Evolutionary conservation across 2,888 invertebrate species (phyloP).

Genomic region (Agonopterix alstromeriana): DNA sequence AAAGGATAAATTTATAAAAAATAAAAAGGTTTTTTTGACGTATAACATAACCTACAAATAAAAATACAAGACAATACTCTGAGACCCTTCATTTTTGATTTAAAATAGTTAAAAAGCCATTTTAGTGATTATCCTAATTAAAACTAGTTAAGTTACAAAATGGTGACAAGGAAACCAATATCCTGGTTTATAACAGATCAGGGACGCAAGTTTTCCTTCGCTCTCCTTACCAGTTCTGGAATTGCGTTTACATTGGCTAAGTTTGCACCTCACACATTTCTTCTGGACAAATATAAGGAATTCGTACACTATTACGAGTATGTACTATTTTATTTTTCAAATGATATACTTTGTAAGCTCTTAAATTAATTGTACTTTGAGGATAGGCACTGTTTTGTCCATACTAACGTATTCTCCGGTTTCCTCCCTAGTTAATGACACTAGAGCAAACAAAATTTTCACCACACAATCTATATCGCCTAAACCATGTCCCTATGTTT

Average conservation of each 20-base stretch:
- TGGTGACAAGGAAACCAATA: slow-evolving; percentile 43
- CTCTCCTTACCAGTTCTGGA: slow-evolving; percentile 55
- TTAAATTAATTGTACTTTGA: no score
- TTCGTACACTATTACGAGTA: slow-evolving; percentile 81
- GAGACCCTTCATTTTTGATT: no score
- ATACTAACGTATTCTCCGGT: no score
- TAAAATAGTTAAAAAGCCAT: no score
- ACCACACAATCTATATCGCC: no score
- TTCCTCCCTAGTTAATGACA: no score
- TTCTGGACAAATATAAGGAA: slow-evolving; percentile 78
- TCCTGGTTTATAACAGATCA: slow-evolving; percentile 74
- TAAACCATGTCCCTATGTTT: no score
- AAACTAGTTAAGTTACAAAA: slow-evolving; percentile 16
- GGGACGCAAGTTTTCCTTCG: slow-evolving; percentile 72
- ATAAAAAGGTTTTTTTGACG: background rate
- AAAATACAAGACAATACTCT: no score
- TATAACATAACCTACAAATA: background rate
- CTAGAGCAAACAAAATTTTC: no score
- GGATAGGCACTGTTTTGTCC: no score
- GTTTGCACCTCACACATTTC: slow-evolving; percentile 78
- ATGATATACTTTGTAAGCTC: background rate
- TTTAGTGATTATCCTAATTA: no score
- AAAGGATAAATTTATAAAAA: no score
- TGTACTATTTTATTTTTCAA: slow-evolving; percentile 13
- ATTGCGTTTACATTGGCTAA: slow-evolving; percentile 69